phyloP scores from a whole-genome alignment of 1,140 invertebrate genomes.

The Alviniconcha marisindica region DNA sequence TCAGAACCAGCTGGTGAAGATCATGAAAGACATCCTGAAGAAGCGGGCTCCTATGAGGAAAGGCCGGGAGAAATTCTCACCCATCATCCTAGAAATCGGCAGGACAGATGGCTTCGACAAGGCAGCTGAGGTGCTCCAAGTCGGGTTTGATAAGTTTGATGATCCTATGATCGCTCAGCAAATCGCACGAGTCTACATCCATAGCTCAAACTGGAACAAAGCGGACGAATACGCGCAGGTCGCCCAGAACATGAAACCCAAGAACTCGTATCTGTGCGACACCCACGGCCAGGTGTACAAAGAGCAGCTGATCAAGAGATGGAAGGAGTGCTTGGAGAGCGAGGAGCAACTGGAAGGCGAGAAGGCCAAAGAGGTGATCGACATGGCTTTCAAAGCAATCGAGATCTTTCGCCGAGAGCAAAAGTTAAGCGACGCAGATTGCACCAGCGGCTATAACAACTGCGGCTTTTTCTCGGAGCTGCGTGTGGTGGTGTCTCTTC shows the following conservation, averaged over 20 bases:
- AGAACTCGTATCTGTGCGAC: slow-evolving; percentile 57
- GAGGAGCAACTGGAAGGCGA: slow-evolving; percentile 31
- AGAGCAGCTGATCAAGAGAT: slow-evolving; percentile 42
- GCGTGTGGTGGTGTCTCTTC: slow-evolving; percentile 32
- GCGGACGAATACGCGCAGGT: slow-evolving; percentile 50
- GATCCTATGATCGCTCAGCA: slow-evolving; percentile 59
- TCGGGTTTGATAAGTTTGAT: slow-evolving; percentile 45
- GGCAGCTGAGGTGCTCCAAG: slow-evolving; percentile 48
- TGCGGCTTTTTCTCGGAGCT: slow-evolving; percentile 56
- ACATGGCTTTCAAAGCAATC: slow-evolving; percentile 44
- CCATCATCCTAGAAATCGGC: slow-evolving; percentile 49
- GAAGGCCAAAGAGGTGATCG: slow-evolving; percentile 38
- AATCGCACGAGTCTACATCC: slow-evolving; percentile 55
- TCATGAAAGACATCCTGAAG: slow-evolving; percentile 53
- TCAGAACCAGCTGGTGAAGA: slow-evolving; percentile 39
- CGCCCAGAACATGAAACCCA: slow-evolving; percentile 45
- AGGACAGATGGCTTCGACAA: slow-evolving; percentile 46
- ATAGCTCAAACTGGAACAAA: slow-evolving; percentile 50
- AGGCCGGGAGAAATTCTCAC: slow-evolving; percentile 52
- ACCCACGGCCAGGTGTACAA: slow-evolving; percentile 59
- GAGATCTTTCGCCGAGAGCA: slow-evolving; percentile 53
- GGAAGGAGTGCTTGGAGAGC: slow-evolving; percentile 24
- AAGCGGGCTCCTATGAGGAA: slow-evolving; percentile 41
- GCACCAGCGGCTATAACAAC: slow-evolving; percentile 42
- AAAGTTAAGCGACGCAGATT: slow-evolving; percentile 47